Percentiles rank a stretch among this genome's conserved stretches.
These are phyloP conservation scores for Tringa solitaria DNA, from an alignment of 2,113 vertebrate species.

Conservation along the genomic window DNA sequence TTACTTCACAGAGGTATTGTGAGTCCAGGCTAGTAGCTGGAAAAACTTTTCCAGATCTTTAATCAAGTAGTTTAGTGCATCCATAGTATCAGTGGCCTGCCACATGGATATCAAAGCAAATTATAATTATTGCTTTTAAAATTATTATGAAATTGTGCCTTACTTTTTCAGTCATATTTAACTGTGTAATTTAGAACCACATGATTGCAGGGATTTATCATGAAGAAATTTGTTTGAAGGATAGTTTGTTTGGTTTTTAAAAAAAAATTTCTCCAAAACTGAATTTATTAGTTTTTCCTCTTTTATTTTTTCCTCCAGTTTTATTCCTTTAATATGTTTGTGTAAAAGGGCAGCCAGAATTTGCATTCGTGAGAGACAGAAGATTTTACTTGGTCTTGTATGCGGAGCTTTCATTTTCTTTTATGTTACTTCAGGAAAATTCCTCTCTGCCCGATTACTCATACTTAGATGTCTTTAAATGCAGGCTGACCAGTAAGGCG, in stretches of 20 bases:
- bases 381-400: slow-evolving; percentile 40
- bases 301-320: neutral
- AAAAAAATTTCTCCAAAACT: neutral
- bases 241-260: slow-evolving; percentile 22
- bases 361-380: slow-evolving; percentile 38
- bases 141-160: slow-evolving; percentile 64
- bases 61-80: slow-evolving; percentile 12
- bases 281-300: slow-evolving; percentile 7
- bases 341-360: slow-evolving; percentile 48
- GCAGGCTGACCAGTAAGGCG: slow-evolving; percentile 13
- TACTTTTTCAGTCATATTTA: slow-evolving; percentile 62
- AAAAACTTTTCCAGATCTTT: slow-evolving; percentile 47
- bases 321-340: slow-evolving; percentile 56
- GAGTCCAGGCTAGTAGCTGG: neutral
- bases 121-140: slow-evolving; percentile 64
- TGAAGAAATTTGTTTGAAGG: slow-evolving; percentile 61
- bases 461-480: slow-evolving; percentile 48
- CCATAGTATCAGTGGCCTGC: slow-evolving; percentile 49
- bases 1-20: neutral
- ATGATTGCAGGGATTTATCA: slow-evolving; percentile 58
- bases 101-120: slow-evolving; percentile 57
- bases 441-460: slow-evolving; percentile 46
- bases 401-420: slow-evolving; percentile 56
- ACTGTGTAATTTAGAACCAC: slow-evolving; percentile 58
- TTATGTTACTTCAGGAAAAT: slow-evolving; percentile 61